Evolutionary conservation across 53 echinoderm and acorn worm genomes (phyloP), one percentile per base, ranked within the genome.

Genomic region (Arbacia lixula): DNA sequence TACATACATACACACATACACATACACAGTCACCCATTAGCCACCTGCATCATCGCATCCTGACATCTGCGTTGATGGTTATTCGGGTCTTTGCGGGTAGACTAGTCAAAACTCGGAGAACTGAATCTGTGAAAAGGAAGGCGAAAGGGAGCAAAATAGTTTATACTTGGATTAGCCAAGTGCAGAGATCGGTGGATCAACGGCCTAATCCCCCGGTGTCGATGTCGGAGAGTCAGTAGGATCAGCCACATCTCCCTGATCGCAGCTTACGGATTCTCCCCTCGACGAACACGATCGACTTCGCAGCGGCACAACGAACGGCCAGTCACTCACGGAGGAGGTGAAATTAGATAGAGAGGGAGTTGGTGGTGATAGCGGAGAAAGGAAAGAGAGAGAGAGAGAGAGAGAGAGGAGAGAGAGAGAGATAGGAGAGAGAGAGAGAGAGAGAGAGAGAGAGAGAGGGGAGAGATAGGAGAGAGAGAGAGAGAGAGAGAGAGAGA

Each of bases 61-160:
- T n/a, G n/a, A n/a, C n/a, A n/a, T n/a, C n/a, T n/a, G n/a, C n/a
- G n/a, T n/a, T n/a, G n/a, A n/a, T n/a, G n/a, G n/a, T n/a, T n/a
- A n/a, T n/a, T n/a, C n/a, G n/a, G n/a, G n/a, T n/a, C n/a, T n/a
- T n/a, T n/a, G n/a, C n/a, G n/a, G n/a, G n/a, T n/a, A n/a, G n/a
- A n/a, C n/a, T n/a, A n/a, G n/a, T n/a, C n/a, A n/a, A n/a, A n/a
- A n/a, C n/a, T n/a, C n/a, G n/a, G n/a, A n/a, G n/a, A n/a, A n/a
- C n/a, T n/a, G n/a, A n/a, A n/a, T n/a, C n/a, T n/a, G n/a, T n/a
- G n/a, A n/a, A 69, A 69, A 69, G 69, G 69, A 42, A 69, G 69
- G 27, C 69, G 69, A 69, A 69, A 69, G 55, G 57, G 78, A 77
- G 78, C 36, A 77, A 56, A 77, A 77, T 77, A 77, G 60, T 77